Evolutionary conservation across 53 echinoderm and acorn worm genomes (phyloP), one percentile per base, ranked within the genome.

Genomic region (Glandiceps talaboti): DNA sequence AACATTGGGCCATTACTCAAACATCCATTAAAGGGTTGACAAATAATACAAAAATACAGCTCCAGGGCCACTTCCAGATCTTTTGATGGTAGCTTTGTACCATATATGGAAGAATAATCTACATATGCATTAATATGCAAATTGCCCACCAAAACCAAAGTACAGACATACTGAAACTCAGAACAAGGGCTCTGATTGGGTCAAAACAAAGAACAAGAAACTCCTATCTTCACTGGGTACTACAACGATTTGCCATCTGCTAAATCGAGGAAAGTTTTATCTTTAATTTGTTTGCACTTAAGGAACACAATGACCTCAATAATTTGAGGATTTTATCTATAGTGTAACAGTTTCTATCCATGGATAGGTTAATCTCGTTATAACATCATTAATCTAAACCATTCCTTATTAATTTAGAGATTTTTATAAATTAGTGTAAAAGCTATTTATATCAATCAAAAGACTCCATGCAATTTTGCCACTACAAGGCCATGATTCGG

Each of bases 1-100:
- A 33, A n/a, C 32, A 33, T 33, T 33, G 79, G 33, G 79, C 33
- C 33, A 32, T 33, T 79, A 79, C 33, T 79, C 33, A 79, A 25
- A 79, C 79, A 79, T 79, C 33, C 33, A 79, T 33, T 33, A 33
- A 32, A 79, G 26, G 27, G 27, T 33, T 79, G 33, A 27, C 33
- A 33, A 79, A 32, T 25, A 79, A 33, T 79, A 79, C 79, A 79
- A 79, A 79, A 79, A 33, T 33, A 79, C 79, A 79, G 79, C 79
- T 33, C 27, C 28, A 33, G 33, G 79, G 79, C 33, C 79, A 79
- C 64, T 45, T 45, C 64, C 64, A 45, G 64, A 45, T 45, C 64
- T 6, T 45, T 20, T n/a, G 6, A 45, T 45, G 64, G 64, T 20
- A 45, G 64, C 20, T 45, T 45, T 45, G 64, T 45, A 20, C 64